Evolutionary conservation across 2,888 invertebrate species (phyloP).

Genomic region (Timema podura): DNA sequence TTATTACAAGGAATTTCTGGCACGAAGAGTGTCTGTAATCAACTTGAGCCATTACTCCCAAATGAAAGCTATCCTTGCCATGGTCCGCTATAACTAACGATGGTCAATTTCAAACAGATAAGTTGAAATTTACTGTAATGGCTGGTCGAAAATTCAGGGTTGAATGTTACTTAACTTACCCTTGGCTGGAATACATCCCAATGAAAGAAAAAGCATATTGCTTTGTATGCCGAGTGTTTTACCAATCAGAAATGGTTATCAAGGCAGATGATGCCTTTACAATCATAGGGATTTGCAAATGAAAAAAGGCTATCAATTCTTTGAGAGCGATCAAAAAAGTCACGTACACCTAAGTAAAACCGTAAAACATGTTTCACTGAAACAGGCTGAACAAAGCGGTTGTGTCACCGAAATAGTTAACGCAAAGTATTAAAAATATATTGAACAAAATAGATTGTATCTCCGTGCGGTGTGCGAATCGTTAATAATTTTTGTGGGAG

Average conservation of each 20-base stretch:
- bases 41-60: neutral
- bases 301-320: neutral
- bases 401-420: neutral
- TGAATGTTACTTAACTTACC: neutral
- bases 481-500: neutral
- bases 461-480: neutral
- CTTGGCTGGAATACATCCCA: neutral
- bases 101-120: neutral
- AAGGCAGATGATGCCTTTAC: neutral
- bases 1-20: neutral
- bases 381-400: neutral
- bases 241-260: neutral
- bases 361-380: neutral
- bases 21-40: neutral
- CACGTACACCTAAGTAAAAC: neutral
- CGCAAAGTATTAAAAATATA: neutral
- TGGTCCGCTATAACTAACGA: neutral
- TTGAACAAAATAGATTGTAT: neutral
- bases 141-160: slow-evolving; percentile 1
- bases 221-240: neutral
- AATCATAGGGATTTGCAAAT: neutral
- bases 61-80: neutral
- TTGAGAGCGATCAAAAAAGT: slow-evolving; percentile 1
- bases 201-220: neutral
- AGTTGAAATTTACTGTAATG: neutral